These are phyloP conservation scores for Mastomys natalensis DNA, from an alignment of 2,113 vertebrate genomes.

Conservation along the genomic window DNA sequence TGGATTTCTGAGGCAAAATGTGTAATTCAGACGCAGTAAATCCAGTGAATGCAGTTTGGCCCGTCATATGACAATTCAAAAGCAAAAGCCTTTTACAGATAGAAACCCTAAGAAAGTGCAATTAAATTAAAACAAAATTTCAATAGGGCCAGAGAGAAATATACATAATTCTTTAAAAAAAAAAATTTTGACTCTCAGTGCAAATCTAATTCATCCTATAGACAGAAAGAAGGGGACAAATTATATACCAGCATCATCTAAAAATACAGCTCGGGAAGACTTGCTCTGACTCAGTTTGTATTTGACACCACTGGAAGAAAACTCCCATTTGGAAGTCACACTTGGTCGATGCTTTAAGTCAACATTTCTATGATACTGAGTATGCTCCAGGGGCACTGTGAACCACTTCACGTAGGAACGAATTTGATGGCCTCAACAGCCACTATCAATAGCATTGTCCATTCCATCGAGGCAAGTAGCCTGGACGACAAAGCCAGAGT, in stretches of 20 bases:
- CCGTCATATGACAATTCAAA: background rate
- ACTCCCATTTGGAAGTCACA: slow-evolving; percentile 35
- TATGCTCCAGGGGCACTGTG: background rate
- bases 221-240: background rate
- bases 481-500: background rate
- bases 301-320: background rate
- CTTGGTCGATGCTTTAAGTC: slow-evolving; percentile 7
- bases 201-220: background rate
- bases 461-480: background rate
- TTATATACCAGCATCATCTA: background rate
- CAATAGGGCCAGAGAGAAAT: background rate
- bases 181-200: background rate
- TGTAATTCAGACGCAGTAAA: slow-evolving; percentile 49
- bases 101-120: slow-evolving; percentile 1
- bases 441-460: background rate
- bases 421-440: background rate
- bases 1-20: slow-evolving; percentile 21
- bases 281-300: background rate
- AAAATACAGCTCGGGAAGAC: slow-evolving; percentile 1
- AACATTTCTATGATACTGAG: background rate
- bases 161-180: background rate
- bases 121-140: slow-evolving; percentile 20
- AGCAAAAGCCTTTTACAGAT: slow-evolving; percentile 35
- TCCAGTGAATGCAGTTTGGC: background rate
- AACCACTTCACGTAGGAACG: background rate